phyloP scores from a whole-genome alignment of 2,888 invertebrate species.

The Eubasilissa splendida region DNA sequence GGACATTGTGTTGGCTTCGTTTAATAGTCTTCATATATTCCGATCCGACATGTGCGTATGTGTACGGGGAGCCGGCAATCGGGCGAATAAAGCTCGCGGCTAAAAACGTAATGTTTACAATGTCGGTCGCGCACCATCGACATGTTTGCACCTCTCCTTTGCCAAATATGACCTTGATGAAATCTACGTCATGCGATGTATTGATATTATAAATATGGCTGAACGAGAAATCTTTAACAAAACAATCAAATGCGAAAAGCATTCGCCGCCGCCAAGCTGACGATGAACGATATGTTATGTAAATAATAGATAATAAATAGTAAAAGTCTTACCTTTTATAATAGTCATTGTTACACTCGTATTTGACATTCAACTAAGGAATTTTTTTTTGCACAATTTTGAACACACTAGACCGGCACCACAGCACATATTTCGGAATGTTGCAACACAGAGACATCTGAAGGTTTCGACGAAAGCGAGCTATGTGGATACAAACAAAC shows the following conservation, averaged over 20 bases:
- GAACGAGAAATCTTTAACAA: background rate
- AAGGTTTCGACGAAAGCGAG: slow-evolving; percentile 52
- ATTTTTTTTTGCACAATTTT: slow-evolving; percentile 30
- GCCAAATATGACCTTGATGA: slow-evolving; percentile 9
- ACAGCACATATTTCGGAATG: slow-evolving; percentile 38
- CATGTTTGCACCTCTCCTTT: background rate
- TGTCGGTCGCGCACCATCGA: background rate
- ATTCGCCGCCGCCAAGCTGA: background rate
- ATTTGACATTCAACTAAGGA: slow-evolving; percentile 28
- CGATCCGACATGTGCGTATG: background rate
- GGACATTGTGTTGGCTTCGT: background rate
- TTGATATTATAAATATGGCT: background rate
- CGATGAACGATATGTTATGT: background rate
- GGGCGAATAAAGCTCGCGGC: background rate
- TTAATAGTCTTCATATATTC: background rate
- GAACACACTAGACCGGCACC: slow-evolving; percentile 38
- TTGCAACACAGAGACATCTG: slow-evolving; percentile 50
- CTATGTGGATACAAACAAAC: slow-evolving; percentile 51
- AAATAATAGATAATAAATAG: background rate
- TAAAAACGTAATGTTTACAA: background rate
- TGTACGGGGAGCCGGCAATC: background rate
- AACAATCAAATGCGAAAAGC: background rate
- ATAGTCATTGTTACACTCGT: slow-evolving; percentile 52
- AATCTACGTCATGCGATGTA: background rate
- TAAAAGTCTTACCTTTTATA: slow-evolving; percentile 49